phyloP scores from a whole-genome alignment of 2,113 vertebrate genomes.

The Solea senegalensis region DNA sequence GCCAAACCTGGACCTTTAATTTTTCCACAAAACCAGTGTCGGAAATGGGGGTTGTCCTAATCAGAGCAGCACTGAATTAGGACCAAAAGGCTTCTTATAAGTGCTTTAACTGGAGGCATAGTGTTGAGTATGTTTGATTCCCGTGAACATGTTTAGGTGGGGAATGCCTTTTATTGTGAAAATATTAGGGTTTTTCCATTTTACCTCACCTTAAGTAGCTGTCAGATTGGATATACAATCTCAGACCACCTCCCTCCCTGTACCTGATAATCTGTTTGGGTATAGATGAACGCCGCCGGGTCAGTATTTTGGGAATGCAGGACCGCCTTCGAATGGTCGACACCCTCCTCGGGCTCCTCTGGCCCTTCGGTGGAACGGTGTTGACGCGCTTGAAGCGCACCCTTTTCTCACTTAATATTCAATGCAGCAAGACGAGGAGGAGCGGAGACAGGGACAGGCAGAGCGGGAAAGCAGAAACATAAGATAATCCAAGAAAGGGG shows the following conservation, averaged over 20 bases:
- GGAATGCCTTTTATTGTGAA: no score
- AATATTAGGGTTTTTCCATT: no score
- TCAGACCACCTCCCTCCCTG: conserved; percentile 19
- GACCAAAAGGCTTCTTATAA: no score
- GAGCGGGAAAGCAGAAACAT: neutral
- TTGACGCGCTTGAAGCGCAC: conserved; percentile 92
- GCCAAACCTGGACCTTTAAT: no score
- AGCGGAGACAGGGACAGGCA: conserved; percentile 17
- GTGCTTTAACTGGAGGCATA: no score
- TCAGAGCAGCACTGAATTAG: no score
- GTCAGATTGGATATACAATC: no score
- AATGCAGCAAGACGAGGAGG: neutral
- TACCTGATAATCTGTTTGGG: conserved; percentile 93
- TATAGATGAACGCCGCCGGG: conserved; percentile 79
- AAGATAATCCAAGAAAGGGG: conserved; percentile 27
- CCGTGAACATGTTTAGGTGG: no score
- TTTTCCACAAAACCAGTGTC: no score
- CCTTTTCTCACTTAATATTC: conserved; percentile 81
- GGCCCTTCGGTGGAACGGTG: conserved; percentile 89
- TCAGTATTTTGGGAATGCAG: conserved; percentile 76
- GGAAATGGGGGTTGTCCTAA: no score
- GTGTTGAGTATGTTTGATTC: no score
- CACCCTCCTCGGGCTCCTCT: conserved; percentile 82
- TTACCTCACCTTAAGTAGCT: no score
- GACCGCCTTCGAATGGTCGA: conserved; percentile 81